These are phyloP conservation scores for Triplophysa bombifrons DNA, from an alignment of 2,797 vertebrate species.

Conservation along the genomic window DNA sequence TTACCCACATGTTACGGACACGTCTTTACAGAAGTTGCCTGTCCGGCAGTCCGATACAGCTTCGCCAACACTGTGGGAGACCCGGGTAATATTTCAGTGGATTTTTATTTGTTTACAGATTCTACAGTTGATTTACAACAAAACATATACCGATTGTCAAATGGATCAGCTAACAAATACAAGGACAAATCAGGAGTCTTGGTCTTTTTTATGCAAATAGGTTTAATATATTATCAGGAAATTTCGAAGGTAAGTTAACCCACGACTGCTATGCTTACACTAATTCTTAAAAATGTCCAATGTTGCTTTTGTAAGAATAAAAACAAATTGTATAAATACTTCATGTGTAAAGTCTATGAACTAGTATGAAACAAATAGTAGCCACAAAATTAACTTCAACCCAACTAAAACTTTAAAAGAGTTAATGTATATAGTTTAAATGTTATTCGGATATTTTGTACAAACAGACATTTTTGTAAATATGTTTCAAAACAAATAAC, in stretches of 20 bases:
- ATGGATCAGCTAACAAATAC: constrained; percentile 5
- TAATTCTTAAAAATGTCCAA: too few relatives aligned
- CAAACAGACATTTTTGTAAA: too few relatives aligned
- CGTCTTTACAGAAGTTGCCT: constrained; percentile 88
- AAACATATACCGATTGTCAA: constrained; percentile 83
- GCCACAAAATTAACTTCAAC: neutral
- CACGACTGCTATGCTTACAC: neutral
- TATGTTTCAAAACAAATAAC: too few relatives aligned
- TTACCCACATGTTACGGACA: constrained; percentile 81
- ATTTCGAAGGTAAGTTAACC: constrained; percentile 41
- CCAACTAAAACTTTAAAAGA: neutral
- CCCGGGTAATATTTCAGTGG: constrained; percentile 83
- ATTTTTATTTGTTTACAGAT: constrained; percentile 93
- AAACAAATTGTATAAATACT: constrained; percentile 89
- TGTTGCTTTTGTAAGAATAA: constrained; percentile 72
- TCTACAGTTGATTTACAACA: constrained; percentile 90
- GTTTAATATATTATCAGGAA: constrained; percentile 10
- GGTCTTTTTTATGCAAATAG: neutral
- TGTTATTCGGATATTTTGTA: too few relatives aligned
- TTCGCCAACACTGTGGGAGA: constrained; percentile 86
- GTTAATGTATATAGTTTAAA: too few relatives aligned
- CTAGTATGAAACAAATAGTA: neutral
- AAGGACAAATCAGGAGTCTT: neutral
- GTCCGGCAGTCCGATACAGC: constrained; percentile 84
- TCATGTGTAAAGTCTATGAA: constrained; percentile 63